phyloP scores from a whole-genome alignment of 2,888 invertebrate species.

The Eupithecia centaureata region DNA sequence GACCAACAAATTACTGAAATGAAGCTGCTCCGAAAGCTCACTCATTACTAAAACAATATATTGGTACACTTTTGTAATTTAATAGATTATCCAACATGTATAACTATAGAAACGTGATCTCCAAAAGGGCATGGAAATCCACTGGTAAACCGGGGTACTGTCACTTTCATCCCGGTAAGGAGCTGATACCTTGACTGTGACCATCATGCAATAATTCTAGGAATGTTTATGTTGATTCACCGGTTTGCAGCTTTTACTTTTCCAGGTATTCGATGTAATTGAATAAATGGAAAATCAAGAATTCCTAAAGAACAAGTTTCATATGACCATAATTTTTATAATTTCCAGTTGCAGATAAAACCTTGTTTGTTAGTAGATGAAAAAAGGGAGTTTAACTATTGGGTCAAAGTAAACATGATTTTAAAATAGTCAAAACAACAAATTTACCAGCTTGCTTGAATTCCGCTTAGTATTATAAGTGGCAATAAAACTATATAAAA shows the following conservation, averaged over 20 bases:
- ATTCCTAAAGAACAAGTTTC: not conserved
- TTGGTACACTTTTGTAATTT: not conserved
- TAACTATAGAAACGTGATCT: not conserved
- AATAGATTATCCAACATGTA: not conserved
- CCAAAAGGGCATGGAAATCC: slow-evolving; percentile 12
- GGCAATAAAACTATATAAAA: not conserved
- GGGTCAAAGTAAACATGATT: slow-evolving; percentile 3
- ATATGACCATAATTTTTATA: not conserved
- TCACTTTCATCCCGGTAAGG: slow-evolving; percentile 33
- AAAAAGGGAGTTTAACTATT: not conserved
- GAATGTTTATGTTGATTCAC: slow-evolving; percentile 9
- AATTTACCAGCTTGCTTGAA: not conserved
- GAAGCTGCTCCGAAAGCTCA: not conserved
- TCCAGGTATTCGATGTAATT: slow-evolving; percentile 5
- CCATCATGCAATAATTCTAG: slow-evolving; percentile 19
- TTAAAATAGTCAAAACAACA: slow-evolving; percentile 3
- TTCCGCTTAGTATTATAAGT: not conserved
- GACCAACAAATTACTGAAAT: not conserved
- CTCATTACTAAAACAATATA: not conserved
- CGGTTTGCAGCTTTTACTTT: slow-evolving; percentile 27
- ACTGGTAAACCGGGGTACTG: slow-evolving; percentile 26
- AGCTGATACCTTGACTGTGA: slow-evolving; percentile 34
- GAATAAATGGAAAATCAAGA: not conserved
- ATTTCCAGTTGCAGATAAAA: not conserved
- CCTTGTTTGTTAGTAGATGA: not conserved